Evolutionary conservation across 30 jellyfish, hydroid and myxozoan species (phyloP).

Genomic region (Hydractinia echinata): DNA sequence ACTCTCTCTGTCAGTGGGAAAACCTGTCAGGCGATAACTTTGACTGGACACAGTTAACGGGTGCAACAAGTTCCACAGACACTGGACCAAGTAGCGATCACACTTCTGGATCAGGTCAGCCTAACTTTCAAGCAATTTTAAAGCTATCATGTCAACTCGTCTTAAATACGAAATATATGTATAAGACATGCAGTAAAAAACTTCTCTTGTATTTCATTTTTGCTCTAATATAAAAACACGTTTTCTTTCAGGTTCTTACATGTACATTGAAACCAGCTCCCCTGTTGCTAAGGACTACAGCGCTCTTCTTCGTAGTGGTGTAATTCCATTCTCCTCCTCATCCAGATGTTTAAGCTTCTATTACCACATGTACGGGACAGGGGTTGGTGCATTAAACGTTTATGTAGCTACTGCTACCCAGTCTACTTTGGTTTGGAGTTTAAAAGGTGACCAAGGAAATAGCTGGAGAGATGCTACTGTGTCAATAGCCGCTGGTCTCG

Average conservation of each 20-base stretch:
- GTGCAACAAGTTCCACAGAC: constrained; percentile 51
- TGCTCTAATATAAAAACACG: too few relatives aligned
- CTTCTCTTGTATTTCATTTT: too few relatives aligned
- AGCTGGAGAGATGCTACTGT: constrained; percentile 51
- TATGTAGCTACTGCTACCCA: constrained; percentile 8
- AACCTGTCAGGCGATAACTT: constrained; percentile 30
- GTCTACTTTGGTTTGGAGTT: constrained; percentile 35
- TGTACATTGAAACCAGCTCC: constrained; percentile 62
- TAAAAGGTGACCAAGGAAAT: constrained; percentile 55
- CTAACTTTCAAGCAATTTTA: not conserved
- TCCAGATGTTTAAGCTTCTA: constrained; percentile 60
- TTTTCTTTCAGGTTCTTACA: constrained; percentile 33
- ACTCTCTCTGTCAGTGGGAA: constrained; percentile 47
- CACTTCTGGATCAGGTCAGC: constrained; percentile 31
- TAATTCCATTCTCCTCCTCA: constrained; percentile 12
- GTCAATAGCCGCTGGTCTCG: constrained; percentile 36
- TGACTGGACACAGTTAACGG: constrained; percentile 51
- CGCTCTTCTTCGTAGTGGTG: constrained; percentile 48
- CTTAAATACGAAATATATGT: not conserved
- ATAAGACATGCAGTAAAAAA: not conserved
- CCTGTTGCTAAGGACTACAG: constrained; percentile 43
- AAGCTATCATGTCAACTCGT: too few relatives aligned
- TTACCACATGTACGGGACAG: constrained; percentile 68
- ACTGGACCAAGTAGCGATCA: constrained; percentile 80
- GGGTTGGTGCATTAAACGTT: constrained; percentile 46